Percentiles rank a stretch among this genome's conserved stretches.
Conservation (phyloP, 2,888 invertebrate genomes). For the Strigamia transsilvanica region DNA sequence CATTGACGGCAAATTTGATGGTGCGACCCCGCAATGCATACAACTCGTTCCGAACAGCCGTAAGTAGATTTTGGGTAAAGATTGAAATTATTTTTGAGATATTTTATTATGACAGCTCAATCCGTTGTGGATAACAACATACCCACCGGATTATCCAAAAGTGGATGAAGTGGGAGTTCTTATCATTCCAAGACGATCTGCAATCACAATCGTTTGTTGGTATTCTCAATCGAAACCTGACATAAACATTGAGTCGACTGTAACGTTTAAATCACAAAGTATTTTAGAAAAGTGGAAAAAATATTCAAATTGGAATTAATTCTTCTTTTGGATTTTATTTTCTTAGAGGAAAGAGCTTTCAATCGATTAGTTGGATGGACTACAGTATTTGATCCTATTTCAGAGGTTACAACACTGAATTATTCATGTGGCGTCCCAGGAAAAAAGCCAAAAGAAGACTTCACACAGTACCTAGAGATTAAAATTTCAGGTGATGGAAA, state of each 20-base stretch:
- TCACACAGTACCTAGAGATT: conserved; percentile 5
- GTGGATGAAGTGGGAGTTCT: conserved; percentile 3
- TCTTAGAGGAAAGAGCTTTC: not conserved
- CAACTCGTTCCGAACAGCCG: not conserved
- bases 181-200: not conserved
- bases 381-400: not conserved
- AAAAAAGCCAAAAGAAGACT: conserved; percentile 1
- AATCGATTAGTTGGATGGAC: not conserved
- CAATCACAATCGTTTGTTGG: not conserved
- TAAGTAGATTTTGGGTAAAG: not conserved
- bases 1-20: not conserved
- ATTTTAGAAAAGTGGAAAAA: not conserved
- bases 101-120: not conserved
- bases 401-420: not conserved
- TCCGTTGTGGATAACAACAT: conserved; percentile 1
- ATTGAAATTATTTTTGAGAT: not conserved
- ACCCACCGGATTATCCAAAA: conserved; percentile 4
- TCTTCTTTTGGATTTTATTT: not conserved
- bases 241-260: not conserved
- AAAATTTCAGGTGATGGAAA: not conserved
- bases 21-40: not conserved
- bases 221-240: not conserved
- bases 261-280: not conserved
- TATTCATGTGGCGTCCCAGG: conserved; percentile 1
- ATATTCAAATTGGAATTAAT: not conserved